Evolutionary conservation across 2,888 invertebrate species (phyloP), one percentile per base, ranked within the genome.

Genomic region (Microctonus aethiopoides): DNA sequence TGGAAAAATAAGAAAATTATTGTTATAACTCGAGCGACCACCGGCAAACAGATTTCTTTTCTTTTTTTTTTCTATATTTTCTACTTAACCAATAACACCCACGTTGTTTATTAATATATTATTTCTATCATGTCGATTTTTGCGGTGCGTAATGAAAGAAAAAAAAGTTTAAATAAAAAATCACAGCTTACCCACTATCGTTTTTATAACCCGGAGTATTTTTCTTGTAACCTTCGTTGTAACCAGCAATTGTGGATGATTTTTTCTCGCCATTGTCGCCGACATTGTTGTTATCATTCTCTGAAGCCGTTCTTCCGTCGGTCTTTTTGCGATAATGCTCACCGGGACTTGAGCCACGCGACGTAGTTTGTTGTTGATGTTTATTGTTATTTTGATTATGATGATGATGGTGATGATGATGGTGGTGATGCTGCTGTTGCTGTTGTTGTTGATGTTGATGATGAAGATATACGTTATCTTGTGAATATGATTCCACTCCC

Each of bases 151-250:
- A 32, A 29, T 5, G n/a, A 24, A 24, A 22, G 5, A 57, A 57
- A 26, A 57, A 22, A 20, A 13, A 32, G 11, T n/a, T 32, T 34
- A 13, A 60, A 26, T 56, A 54, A 46, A 13, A 63, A 54, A 24
- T 54, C n/a, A 34, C 46, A 63, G 67, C 77, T 76, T 71, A 86
- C 86, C 86, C 86, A 80, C 86, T 86, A 79, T 86, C 86, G 77
- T 86, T 86, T 74, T 86, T 86, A 74, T 86, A 86, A 34, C 85
- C 83, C 68, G 84, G 79, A 78, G 85, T 83, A 81, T 86, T 85
- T 77, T 86, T 86, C 77, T 85, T 86, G 82, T 84, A 82, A 73
- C 80, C 77, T 67, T 84, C 83, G 82, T 82, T 84, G 83, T 84
- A 84, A 80, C 79, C 76, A 81, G 83, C 74, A 81, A 78, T 75